Conservation (phyloP, 2,888 invertebrate species). For the Saturnia japonica region DNA sequence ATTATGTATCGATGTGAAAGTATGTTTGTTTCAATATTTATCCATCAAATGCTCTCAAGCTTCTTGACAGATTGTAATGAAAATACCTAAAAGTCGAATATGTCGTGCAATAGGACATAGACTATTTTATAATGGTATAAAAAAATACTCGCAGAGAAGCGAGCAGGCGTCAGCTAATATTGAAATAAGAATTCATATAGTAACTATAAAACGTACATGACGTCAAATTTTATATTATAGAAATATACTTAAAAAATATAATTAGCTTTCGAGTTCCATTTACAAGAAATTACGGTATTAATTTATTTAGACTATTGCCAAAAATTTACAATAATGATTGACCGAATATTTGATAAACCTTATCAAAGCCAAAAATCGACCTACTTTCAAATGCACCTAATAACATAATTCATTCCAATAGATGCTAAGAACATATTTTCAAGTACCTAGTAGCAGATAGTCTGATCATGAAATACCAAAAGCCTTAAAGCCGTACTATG, state of each 20-base stretch:
- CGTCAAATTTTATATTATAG: no score
- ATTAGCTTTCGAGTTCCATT: no score
- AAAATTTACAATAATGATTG: neutral
- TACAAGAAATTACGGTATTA: no score
- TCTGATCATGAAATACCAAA: neutral
- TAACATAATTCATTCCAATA: neutral
- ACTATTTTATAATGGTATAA: neutral
- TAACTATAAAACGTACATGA: no score
- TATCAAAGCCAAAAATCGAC: neutral
- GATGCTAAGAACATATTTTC: neutral
- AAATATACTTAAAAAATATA: no score
- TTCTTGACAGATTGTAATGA: neutral
- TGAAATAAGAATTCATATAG: no score
- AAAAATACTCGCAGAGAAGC: no score
- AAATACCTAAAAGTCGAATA: neutral
- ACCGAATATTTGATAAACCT: neutral
- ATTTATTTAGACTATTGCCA: no score
- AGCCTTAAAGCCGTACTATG: neutral
- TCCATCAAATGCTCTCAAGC: neutral
- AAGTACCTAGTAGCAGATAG: neutral
- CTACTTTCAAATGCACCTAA: neutral
- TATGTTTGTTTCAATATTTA: neutral
- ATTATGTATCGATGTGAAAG: no score
- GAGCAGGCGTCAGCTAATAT: no score
- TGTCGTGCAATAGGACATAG: neutral